phyloP scores from a whole-genome alignment of 2,113 vertebrate species.

The Speoplatyrhinus poulsoni region DNA sequence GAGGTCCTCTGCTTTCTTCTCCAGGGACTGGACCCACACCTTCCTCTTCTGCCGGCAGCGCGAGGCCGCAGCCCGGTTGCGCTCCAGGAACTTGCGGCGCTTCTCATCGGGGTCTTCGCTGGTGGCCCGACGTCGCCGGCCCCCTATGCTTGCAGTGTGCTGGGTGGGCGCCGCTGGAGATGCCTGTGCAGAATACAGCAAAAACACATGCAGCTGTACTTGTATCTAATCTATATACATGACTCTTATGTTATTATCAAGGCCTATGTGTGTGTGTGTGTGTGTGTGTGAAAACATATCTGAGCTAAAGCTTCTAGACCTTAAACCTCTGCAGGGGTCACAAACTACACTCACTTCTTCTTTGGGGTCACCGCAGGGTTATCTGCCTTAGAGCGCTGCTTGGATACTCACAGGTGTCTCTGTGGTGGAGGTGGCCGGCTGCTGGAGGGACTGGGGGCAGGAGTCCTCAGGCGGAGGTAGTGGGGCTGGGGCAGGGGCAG shows the following conservation, averaged over 20 bases:
- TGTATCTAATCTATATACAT: no score
- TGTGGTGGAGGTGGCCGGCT: constrained; percentile 96
- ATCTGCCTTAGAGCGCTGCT: background rate
- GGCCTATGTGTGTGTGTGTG: no score
- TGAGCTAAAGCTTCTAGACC: no score
- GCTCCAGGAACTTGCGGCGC: constrained; percentile 94
- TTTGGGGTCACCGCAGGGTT: no score
- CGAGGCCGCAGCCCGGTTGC: constrained; percentile 93
- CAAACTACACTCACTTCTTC: no score
- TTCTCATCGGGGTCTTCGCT: constrained; percentile 97
- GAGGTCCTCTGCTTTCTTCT: constrained; percentile 94
- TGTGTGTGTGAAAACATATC: no score
- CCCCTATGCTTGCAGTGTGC: constrained; percentile 89
- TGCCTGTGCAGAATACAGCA: constrained; percentile 70
- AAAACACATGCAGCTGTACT: background rate
- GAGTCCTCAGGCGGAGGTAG: constrained; percentile 78
- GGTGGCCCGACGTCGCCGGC: constrained; percentile 91
- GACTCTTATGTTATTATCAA: no score
- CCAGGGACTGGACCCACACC: constrained; percentile 97
- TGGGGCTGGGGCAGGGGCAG: constrained; percentile 25
- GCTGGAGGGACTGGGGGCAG: constrained; percentile 88
- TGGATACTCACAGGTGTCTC: constrained; percentile 88
- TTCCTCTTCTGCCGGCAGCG: constrained; percentile 97
- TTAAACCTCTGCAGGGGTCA: no score
- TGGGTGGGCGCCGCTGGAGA: constrained; percentile 87